Evolutionary conservation across 2,888 invertebrate genomes (phyloP).

Genomic region (Temnothorax ravouxi): DNA sequence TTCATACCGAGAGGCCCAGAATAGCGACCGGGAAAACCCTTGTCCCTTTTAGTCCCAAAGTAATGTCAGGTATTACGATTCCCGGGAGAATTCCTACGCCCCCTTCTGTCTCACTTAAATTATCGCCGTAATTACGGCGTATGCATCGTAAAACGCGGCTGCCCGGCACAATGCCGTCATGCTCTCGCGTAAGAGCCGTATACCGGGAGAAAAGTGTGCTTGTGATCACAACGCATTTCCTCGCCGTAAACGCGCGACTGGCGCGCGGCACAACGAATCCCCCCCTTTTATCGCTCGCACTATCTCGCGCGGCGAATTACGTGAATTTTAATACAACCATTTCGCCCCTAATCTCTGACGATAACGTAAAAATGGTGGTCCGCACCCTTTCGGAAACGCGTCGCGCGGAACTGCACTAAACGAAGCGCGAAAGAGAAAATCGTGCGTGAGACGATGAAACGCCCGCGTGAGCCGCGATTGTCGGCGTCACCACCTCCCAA

Average conservation of each 20-base stretch:
- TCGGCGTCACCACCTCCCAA: conserved; percentile 23
- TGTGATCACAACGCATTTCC: conserved; percentile 46
- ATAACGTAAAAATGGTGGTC: conserved; percentile 6
- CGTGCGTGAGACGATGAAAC: neutral
- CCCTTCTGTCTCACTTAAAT: conserved; percentile 75
- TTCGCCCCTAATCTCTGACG: conserved; percentile 10
- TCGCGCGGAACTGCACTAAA: neutral
- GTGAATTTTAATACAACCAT: conserved; percentile 17
- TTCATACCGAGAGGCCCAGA: conserved; percentile 78
- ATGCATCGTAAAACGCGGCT: conserved; percentile 61
- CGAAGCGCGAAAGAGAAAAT: conserved; percentile 8
- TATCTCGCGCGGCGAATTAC: neutral
- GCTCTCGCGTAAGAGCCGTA: neutral
- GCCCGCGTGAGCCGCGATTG: neutral
- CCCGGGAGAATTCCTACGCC: conserved; percentile 75
- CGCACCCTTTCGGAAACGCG: neutral
- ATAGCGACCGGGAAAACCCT: conserved; percentile 62
- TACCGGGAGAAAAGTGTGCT: conserved; percentile 39
- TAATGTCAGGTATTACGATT: conserved; percentile 81
- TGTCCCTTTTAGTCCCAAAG: conserved; percentile 78
- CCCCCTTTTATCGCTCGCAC: conserved; percentile 32
- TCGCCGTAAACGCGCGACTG: conserved; percentile 27
- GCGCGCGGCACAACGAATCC: neutral
- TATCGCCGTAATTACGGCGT: conserved; percentile 82
- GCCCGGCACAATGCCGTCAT: conserved; percentile 58